Evolutionary conservation across 2,888 invertebrate genomes (phyloP), one percentile per base, ranked within the genome.

Genomic region (Tipula unca): DNA sequence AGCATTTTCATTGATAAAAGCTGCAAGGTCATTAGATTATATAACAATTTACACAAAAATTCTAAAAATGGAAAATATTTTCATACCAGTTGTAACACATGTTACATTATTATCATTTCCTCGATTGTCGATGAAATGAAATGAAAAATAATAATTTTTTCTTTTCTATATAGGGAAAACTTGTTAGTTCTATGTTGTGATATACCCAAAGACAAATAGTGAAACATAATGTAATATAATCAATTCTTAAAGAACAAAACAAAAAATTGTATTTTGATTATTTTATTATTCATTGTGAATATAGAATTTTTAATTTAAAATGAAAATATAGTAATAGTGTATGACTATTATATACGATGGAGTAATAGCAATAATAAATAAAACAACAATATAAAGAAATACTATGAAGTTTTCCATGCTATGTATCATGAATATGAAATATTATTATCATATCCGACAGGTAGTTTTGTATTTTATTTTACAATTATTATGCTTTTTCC

Each of bases 271-370:
- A 48, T 48, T 48, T 48, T 69, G 25, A 69, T 69, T 25, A 69
- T 69, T 69, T 69, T 69, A 69, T 69, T 69, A 69, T 69, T 69
- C 69, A 69, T 69, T 69, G 69, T 69, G 69, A 25, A 69, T 69
- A 69, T 25, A 69, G 25, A 69, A 69, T 69, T 69, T 69, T 69
- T 69, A 69, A 69, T 69, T 69, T 69, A 69, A 69, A 69, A 69
- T 69, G 25, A 69, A 69, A 69, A 69, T 69, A 69, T 69, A 20
- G 69, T 69, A 69, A 69, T 69, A 25, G 25, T 25, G 69, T 69
- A 25, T n/a, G n/a, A n/a, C n/a, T n/a, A n/a, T n/a, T n/a, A n/a
- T 69, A 10, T 25, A 25, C 69, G 69, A 69, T 69, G 25, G 69
- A 69, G 69, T 69, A 25, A 69, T 69, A 69, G 25, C 25, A 69